Conservation (phyloP, 2,888 invertebrate genomes). For the Imbricaverruca yamaguchii region DNA sequence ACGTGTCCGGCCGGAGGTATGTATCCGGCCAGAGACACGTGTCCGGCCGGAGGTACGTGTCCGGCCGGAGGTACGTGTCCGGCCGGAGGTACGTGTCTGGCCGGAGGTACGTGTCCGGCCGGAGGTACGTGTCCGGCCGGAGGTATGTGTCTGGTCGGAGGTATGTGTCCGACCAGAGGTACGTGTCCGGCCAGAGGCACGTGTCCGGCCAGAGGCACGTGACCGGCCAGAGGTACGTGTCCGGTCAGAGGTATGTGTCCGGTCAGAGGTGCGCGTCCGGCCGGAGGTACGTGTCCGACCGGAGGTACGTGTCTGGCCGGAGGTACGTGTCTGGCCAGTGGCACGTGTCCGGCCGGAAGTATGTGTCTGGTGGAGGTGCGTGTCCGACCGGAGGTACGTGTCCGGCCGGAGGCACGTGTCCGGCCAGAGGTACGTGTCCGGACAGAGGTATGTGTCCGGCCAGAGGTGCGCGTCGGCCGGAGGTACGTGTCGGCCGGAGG, state of each 20-base stretch:
- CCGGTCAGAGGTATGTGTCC: slow-evolving; percentile 50
- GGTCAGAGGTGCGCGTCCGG: slow-evolving; percentile 50
- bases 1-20: no score
- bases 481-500: slow-evolving; percentile 56
- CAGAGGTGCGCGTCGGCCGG: slow-evolving; percentile 53
- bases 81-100: no score
- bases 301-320: slow-evolving; percentile 52
- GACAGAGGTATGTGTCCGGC: slow-evolving; percentile 50
- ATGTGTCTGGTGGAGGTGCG: slow-evolving; percentile 72
- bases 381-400: slow-evolving; percentile 50
- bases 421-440: slow-evolving; percentile 51
- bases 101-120: no score
- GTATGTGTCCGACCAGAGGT: slow-evolving; percentile 56
- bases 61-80: no score
- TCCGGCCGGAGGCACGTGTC: slow-evolving; percentile 50
- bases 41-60: no score
- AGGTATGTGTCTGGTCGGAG: slow-evolving; percentile 44
- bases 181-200: slow-evolving; percentile 51
- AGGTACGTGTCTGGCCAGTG: slow-evolving; percentile 50
- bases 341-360: slow-evolving; percentile 46
- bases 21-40: no score
- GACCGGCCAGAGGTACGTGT: slow-evolving; percentile 50
- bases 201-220: slow-evolving; percentile 51
- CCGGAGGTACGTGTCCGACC: slow-evolving; percentile 50
- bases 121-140: no score